A percentile compares a stretch with the other conserved stretches of the same genome.
Conservation (phyloP, 2,888 invertebrate genomes). For the Sisyra nigra region DNA sequence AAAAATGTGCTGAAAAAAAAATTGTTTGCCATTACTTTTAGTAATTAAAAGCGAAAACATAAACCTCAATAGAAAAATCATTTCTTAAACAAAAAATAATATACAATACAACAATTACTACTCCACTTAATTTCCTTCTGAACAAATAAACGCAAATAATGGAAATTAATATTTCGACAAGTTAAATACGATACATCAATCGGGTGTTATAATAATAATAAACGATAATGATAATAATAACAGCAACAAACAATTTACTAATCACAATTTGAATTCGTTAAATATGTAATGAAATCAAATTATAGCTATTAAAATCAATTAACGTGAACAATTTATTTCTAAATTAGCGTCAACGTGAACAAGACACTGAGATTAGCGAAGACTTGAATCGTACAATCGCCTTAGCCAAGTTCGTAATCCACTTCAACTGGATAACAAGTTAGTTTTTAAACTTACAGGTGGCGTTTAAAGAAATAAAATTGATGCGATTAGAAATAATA, state of each 20-base stretch:
- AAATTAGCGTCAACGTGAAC: too few relatives aligned
- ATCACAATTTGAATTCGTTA: constrained; percentile 6
- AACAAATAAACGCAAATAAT: too few relatives aligned
- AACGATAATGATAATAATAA: constrained; percentile 5
- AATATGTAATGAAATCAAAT: constrained; percentile 9
- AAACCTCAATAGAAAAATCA: background rate
- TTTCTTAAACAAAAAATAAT: background rate
- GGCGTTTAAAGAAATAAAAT: too few relatives aligned
- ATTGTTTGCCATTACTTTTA: too few relatives aligned
- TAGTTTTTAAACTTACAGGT: too few relatives aligned
- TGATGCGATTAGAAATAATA: too few relatives aligned
- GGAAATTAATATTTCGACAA: constrained; percentile 2
- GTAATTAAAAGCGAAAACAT: background rate
- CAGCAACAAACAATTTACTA: constrained; percentile 4
- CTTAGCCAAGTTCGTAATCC: too few relatives aligned
- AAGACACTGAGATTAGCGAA: too few relatives aligned
- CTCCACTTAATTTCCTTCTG: background rate
- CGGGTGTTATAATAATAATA: background rate
- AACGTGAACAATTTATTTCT: background rate
- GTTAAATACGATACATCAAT: background rate
- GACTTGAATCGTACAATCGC: too few relatives aligned
- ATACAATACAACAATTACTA: background rate
- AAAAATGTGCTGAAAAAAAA: too few relatives aligned
- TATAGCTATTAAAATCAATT: constrained; percentile 8
- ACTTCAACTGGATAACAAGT: too few relatives aligned